Base-by-base conservation (phyloP, 2,888 invertebrate genomes). In the Elaeidobius kamerunicus region DNA sequence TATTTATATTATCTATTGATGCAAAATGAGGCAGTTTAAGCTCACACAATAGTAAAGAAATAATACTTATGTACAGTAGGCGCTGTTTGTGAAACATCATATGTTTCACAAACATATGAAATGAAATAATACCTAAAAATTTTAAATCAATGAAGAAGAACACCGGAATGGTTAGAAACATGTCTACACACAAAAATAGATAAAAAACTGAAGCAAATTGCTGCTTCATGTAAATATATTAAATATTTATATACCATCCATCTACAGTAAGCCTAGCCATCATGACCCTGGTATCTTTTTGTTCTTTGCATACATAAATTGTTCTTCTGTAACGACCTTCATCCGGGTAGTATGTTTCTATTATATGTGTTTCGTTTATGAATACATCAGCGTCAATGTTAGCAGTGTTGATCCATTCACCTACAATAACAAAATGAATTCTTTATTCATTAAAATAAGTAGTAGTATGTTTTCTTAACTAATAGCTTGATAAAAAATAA, bases 201-300 rank as follows among this genome's bases (percentile, higher is more conserved):
- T 23, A 6, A 9, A 4, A 23, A 23, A 23, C 9, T 4, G 9
- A 23, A 23, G 5, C 23, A 23, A 23, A 23, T n/a, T n/a, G n/a
- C n/a, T n/a, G n/a, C n/a, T n/a, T n/a, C n/a, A n/a, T n/a, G n/a
- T n/a, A 36, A 28, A 40, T 1, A 5, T 35, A n/a, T 35, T 20
- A 19, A 6, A 12, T 34, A 51, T 75, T 69, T n/a, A n/a, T n/a
- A n/a, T 72, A 87, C 86, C 88, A 89, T 75, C 95, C 96, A 70
- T 97, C 97, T 1, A 97, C 94, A 1, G 95, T 95, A 6, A 97
- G 82, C 54, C 96, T 81, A 0, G 97, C 93, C 92, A 98, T 94
- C 87, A 98, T 92, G 50, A 91, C 88, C 60, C 96, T 78, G 23
- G 86, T 84, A 62, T 94, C 96, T 56, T 93, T 81, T 61, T 91